Percentiles rank a stretch among this genome's conserved stretches.
Evolutionary conservation across 2,113 vertebrate species (phyloP).

Genomic region (Cynocephalus volans): DNA sequence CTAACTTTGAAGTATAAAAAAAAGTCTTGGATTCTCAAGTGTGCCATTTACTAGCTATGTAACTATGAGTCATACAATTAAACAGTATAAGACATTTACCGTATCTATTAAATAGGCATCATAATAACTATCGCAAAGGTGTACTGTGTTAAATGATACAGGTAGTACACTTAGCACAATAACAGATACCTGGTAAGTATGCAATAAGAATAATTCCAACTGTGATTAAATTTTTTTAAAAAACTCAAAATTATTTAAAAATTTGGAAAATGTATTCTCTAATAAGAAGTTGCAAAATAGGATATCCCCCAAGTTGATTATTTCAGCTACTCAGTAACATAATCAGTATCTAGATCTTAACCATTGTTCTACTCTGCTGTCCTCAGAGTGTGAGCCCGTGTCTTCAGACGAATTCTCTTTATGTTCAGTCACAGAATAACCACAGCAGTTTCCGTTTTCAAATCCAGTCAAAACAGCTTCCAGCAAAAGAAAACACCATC

Average conservation of each 20-base stretch:
- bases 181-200: neutral
- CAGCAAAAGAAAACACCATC: neutral
- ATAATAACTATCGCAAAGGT: neutral
- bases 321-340: neutral
- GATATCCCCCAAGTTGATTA: neutral
- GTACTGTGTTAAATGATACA: neutral
- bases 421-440: neutral
- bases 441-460: neutral
- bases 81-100: neutral
- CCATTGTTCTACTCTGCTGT: neutral
- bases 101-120: neutral
- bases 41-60: neutral
- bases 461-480: neutral
- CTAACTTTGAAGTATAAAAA: slow-evolving; percentile 22
- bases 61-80: neutral
- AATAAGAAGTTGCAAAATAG: neutral
- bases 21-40: neutral
- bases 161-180: neutral
- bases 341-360: neutral
- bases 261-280: slow-evolving; percentile 11
- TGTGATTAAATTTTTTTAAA: neutral
- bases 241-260: slow-evolving; percentile 14
- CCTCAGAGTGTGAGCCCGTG: neutral
- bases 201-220: neutral
- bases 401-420: neutral